Base-by-base conservation (phyloP, 2,113 vertebrate species). In the Atrichornis clamosus region DNA sequence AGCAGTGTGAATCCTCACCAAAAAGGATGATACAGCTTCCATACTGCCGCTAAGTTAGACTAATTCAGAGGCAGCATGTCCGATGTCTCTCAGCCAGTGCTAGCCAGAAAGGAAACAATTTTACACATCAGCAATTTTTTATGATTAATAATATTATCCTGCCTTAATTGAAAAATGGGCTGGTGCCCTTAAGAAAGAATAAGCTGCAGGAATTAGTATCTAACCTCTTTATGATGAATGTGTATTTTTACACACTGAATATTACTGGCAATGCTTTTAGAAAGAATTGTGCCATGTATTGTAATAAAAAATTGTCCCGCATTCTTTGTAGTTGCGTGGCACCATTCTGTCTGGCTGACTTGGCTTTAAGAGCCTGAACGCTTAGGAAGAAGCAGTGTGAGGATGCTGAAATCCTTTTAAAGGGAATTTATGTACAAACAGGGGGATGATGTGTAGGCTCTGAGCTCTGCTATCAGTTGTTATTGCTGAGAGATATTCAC, bases 161-260 rank as follows among this genome's bases (percentile, higher is more conserved):
- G 77, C 96, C 95, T 96, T 98, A 97, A 97, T 97, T 97, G 97
- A 98, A 97, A 97, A 97, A 96, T 96, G 91, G 89, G 89, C 78
- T 77, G 77, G 75, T 93, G 77, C 93, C 77, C 87, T 97, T 92
- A 96, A 93, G 94, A 97, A 97, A 97, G 96, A 97, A 96, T 93
- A 97, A 96, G 87, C 94, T 95, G 88, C 74, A 87, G 87, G 86
- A 97, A 97, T 97, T 91, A 85, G 90, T 92, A 87, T 91, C 95
- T 96, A 92, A 93, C 97, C 94, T 95, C 97, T 96, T 95, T 82
- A 60, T 91, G 94, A 96, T 96, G 95, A 96, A 95, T 85, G 76
- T 90, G 6, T 97, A 72, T 96, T 97, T 97, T 98, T 97, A 77
- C 46, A 58, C n/a, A 7, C 94, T 82, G 65, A 59, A 44, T 91